These are phyloP conservation scores for Lepidurus couesii DNA, from an alignment of 1,140 invertebrate genomes.

Conservation along the genomic window DNA sequence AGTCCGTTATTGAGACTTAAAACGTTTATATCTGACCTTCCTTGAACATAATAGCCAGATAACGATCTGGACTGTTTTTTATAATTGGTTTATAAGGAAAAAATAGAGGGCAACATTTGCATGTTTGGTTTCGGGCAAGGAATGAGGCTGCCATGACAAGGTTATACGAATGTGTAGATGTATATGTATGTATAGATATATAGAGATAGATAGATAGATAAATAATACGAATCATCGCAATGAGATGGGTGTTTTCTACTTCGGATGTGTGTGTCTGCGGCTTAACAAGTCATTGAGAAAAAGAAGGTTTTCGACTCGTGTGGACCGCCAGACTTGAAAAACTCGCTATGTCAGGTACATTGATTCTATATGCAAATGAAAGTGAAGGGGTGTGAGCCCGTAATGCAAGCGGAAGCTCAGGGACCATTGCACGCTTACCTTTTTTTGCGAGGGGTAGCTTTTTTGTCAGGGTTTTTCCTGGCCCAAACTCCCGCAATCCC, in stretches of 20 bases:
- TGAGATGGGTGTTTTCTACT: not conserved
- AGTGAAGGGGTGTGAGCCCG: conserved; percentile 16
- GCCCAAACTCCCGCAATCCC: not conserved
- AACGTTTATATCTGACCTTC: conserved; percentile 7
- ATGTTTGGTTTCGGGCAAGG: conserved; percentile 21
- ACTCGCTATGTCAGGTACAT: conserved; percentile 1
- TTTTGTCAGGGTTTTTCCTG: not conserved
- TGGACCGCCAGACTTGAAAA: not conserved
- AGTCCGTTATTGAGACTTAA: conserved; percentile 1
- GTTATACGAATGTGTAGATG: not conserved
- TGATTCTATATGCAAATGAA: conserved; percentile 11
- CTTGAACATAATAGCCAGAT: conserved; percentile 19
- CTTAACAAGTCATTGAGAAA: not conserved
- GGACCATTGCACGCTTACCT: not conserved
- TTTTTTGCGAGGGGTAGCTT: not conserved
- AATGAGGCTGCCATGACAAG: not conserved
- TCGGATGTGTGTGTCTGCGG: conserved; percentile 1
- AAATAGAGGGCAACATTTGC: not conserved
- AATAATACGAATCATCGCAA: not conserved
- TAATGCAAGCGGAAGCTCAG: conserved; percentile 13
- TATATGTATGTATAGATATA: not conserved
- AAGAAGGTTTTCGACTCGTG: not conserved
- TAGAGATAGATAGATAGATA: too few relatives aligned
- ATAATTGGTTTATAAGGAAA: not conserved
- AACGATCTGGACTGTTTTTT: not conserved